Evolutionary conservation across 1,140 invertebrate species (phyloP).

Genomic region (Chironomus striatipennis): DNA sequence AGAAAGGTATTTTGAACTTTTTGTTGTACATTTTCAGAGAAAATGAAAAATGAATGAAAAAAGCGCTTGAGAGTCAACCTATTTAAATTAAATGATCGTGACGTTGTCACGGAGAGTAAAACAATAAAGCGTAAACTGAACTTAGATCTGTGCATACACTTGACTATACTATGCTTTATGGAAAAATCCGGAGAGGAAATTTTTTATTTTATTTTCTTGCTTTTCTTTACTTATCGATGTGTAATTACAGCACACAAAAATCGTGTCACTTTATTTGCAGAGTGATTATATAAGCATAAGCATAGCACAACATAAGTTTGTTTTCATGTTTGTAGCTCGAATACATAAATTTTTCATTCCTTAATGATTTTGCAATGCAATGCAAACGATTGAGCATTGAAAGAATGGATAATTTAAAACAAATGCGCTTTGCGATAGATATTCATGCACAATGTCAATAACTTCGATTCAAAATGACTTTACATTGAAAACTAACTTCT

Average conservation of each 20-base stretch:
- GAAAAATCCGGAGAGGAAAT: neutral
- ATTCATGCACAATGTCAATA: slow-evolving; percentile 1
- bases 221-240: slow-evolving; percentile 7
- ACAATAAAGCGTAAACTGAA: neutral
- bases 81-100: neutral
- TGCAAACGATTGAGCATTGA: neutral
- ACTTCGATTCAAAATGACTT: neutral
- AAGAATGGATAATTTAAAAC: neutral
- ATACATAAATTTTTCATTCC: neutral
- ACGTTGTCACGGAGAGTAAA: neutral
- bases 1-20: neutral
- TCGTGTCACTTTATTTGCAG: slow-evolving; percentile 1
- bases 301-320: neutral
- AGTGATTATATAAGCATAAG: neutral
- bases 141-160: neutral
- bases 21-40: neutral
- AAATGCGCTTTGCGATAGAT: neutral
- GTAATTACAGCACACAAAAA: neutral
- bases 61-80: neutral
- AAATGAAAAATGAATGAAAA: too few relatives aligned
- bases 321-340: neutral
- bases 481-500: neutral
- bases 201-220: too few relatives aligned
- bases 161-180: neutral
- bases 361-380: neutral